Evolutionary conservation across 2,888 invertebrate species (phyloP).

Genomic region (Pseudanteris insignis): DNA sequence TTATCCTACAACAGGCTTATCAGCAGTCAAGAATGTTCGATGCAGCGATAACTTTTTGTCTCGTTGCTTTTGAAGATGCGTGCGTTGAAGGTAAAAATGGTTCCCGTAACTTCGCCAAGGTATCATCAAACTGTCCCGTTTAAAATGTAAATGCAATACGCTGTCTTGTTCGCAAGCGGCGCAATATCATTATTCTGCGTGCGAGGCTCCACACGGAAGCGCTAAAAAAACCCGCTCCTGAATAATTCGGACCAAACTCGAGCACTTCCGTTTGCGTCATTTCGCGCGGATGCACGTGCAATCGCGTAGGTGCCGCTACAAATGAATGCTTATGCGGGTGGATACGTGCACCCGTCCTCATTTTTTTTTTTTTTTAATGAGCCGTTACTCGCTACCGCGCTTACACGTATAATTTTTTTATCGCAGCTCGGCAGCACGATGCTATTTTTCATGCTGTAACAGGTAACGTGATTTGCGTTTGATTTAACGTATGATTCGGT

Average conservation of each 20-base stretch:
- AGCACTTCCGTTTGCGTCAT: conserved; percentile 33
- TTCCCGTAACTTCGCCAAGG: conserved; percentile 2
- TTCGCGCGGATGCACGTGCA: conserved; percentile 38
- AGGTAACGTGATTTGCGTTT: too few species aligned
- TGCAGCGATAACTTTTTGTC: too few species aligned
- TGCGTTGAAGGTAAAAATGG: too few species aligned
- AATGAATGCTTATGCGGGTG: conserved; percentile 37
- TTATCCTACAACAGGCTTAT: too few species aligned
- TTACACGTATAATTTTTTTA: conserved; percentile 7
- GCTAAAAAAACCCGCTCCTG: conserved; percentile 31
- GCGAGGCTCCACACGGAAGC: conserved; percentile 19
- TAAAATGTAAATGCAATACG: conserved; percentile 21
- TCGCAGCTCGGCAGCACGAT: background rate
- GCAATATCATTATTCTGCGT: conserved; percentile 32
- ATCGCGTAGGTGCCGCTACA: conserved; percentile 24
- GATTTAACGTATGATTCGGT: too few species aligned
- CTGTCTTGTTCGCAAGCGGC: conserved; percentile 12
- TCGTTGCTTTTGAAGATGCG: too few species aligned
- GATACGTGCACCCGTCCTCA: conserved; percentile 27
- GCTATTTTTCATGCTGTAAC: background rate
- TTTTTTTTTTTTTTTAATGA: conserved; percentile 36
- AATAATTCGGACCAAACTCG: conserved; percentile 39
- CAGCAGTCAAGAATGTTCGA: too few species aligned
- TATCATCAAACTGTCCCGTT: conserved; percentile 30
- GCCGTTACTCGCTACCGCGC: conserved; percentile 25